Conservation (phyloP, 2,888 invertebrate genomes). For the Escarpia spicata region DNA sequence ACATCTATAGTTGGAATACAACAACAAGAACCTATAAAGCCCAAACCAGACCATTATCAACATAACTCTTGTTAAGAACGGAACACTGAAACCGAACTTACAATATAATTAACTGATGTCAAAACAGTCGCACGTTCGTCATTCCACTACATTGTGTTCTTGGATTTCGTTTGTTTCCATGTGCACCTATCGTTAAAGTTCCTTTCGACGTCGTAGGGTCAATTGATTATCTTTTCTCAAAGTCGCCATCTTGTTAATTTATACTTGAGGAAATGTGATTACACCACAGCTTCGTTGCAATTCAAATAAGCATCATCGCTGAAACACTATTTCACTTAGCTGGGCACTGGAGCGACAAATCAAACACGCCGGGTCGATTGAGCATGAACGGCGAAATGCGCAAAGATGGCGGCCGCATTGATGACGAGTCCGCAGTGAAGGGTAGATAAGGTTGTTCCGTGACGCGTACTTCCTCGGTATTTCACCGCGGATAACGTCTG, state of each 20-base stretch:
- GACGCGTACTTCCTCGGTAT: not conserved
- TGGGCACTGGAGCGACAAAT: not conserved
- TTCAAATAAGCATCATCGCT: not conserved
- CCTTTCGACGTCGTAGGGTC: not conserved
- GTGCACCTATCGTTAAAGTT: not conserved
- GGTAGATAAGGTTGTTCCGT: not conserved
- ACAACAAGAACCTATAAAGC: too few relatives aligned
- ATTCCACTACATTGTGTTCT: not conserved
- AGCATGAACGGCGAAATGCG: not conserved
- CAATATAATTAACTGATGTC: not conserved
- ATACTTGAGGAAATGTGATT: not conserved
- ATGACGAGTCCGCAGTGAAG: not conserved
- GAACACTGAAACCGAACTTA: not conserved
- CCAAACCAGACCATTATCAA: not conserved
- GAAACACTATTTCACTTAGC: not conserved
- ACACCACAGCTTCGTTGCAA: not conserved
- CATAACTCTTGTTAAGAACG: not conserved
- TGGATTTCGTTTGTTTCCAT: not conserved
- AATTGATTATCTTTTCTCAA: not conserved
- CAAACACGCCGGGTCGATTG: not conserved
- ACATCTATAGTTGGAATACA: too few relatives aligned
- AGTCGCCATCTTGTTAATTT: constrained; percentile 12
- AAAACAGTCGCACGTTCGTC: not conserved
- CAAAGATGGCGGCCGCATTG: not conserved
- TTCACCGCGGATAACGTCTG: not conserved